Base-by-base conservation (phyloP, 2,113 vertebrate genomes). In the Alouatta palliata region DNA sequence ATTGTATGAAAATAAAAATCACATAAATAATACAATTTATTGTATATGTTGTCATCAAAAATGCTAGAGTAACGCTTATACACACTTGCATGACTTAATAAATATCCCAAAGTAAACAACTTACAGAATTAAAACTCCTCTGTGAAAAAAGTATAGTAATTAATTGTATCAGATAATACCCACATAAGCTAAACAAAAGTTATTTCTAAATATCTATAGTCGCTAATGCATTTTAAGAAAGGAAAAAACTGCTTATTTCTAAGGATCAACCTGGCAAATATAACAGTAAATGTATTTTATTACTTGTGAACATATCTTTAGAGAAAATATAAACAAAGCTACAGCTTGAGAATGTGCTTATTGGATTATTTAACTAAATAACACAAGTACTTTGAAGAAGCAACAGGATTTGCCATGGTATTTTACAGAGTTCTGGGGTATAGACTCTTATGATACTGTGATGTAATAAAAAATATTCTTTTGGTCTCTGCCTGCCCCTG, bases 1-100 rank as follows among this genome's bases (percentile, higher is more conserved):
- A 84, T 80, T 76, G 95, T 97, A 94, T 27, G 61, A 96, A 98
- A 98, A 97, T 97, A 66, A 90, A 97, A 93, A 92, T 92, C 77
- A 90, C 75, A 54, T 82, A 98, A 98, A 98, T 0, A 45, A 96
- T 88, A 92, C 14, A 97, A 94, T 92, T 89, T 95, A 52, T 94
- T 95, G 58, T 37, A 83, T 70, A 71, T 90, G 81, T 95, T 97
- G 87, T 56, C 92, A 83, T 95, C 27, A 97, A 56, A 97, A 97
- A 90, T 88, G 68, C 40, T 89, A 47, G 6, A 88, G 71, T 49
- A 90, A 97, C 49, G 16, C n/a, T 90, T 92, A 52, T 80, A 97
- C 85, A 94, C 5, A 88, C 71, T 95, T 70, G 70, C 35, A 85
- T 64, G 61, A 91, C 68, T 95, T 97, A 95, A 95, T 97, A 97